A percentile compares a stretch with the other conserved stretches of the same genome.
Evolutionary conservation across 2,113 vertebrate genomes (phyloP).

Genomic region (Cinclus cinclus): DNA sequence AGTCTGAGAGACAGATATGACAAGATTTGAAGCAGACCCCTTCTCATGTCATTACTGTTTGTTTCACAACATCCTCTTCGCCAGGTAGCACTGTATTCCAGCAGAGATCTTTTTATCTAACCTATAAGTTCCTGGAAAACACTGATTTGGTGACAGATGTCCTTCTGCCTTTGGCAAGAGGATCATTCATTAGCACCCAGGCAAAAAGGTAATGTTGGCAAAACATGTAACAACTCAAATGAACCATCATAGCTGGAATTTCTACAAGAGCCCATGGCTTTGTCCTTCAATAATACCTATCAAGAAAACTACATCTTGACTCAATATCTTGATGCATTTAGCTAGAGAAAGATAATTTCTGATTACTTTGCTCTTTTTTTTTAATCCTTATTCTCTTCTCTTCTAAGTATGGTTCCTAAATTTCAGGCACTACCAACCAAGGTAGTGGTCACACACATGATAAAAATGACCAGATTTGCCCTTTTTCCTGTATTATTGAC

Average conservation of each 20-base stretch:
- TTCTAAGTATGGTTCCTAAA: neutral
- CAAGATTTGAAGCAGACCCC: neutral
- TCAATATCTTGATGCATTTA: neutral
- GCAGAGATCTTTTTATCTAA: neutral
- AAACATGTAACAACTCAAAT: neutral
- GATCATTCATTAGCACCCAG: neutral
- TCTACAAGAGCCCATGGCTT: neutral
- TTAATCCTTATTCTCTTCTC: neutral
- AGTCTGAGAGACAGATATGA: neutral
- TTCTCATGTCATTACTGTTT: neutral
- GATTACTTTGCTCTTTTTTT: neutral
- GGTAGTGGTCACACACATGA: neutral
- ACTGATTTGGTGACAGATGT: neutral
- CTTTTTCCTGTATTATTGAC: neutral
- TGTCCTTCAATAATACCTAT: neutral
- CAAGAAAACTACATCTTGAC: neutral
- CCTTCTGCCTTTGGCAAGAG: neutral
- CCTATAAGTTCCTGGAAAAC: neutral
- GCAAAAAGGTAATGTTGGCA: neutral
- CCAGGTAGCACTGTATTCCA: neutral
- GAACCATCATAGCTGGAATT: neutral
- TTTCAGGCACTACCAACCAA: neutral
- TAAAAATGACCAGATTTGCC: neutral
- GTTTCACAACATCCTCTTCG: neutral
- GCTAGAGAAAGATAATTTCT: neutral